Conservation (phyloP, 2,797 vertebrate species). For the Rousettus madagascariensis region DNA sequence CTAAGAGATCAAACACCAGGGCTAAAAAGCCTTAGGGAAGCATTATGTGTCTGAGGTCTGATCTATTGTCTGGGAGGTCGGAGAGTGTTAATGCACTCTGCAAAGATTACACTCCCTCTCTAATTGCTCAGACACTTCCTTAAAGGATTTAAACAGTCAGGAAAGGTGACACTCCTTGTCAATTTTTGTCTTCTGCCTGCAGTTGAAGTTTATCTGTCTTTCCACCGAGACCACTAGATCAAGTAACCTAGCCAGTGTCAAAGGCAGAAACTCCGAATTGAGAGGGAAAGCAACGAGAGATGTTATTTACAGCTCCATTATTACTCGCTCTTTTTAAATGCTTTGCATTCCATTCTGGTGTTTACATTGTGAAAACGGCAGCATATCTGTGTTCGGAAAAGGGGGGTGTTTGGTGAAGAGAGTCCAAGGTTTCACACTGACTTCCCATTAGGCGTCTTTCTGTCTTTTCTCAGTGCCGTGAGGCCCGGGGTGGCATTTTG, state of each 20-base stretch:
- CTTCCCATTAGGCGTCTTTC: neutral
- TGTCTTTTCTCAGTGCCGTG: neutral
- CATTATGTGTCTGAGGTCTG: conserved; percentile 91
- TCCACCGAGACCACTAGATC: conserved; percentile 81
- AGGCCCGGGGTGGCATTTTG: neutral
- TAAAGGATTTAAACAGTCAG: conserved; percentile 87
- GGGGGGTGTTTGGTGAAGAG: too few species aligned
- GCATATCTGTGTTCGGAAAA: neutral
- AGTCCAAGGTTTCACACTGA: neutral
- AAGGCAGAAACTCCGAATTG: conserved; percentile 63
- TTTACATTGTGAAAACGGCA: neutral
- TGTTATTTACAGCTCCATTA: conserved; percentile 56
- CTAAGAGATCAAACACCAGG: conserved; percentile 81
- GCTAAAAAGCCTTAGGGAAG: conserved; percentile 87
- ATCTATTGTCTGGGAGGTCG: conserved; percentile 96
- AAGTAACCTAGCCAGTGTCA: conserved; percentile 56
- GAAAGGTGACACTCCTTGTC: conserved; percentile 85
- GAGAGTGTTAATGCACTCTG: conserved; percentile 96
- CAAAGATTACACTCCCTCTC: conserved; percentile 95
- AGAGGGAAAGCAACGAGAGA: conserved; percentile 38
- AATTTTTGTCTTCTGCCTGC: conserved; percentile 83
- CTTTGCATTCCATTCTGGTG: neutral
- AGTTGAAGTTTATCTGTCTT: conserved; percentile 84
- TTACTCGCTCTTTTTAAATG: conserved; percentile 44
- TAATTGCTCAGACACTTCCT: conserved; percentile 87